Base-by-base conservation (phyloP, 2,888 invertebrate genomes). In the Lottia scabra region DNA sequence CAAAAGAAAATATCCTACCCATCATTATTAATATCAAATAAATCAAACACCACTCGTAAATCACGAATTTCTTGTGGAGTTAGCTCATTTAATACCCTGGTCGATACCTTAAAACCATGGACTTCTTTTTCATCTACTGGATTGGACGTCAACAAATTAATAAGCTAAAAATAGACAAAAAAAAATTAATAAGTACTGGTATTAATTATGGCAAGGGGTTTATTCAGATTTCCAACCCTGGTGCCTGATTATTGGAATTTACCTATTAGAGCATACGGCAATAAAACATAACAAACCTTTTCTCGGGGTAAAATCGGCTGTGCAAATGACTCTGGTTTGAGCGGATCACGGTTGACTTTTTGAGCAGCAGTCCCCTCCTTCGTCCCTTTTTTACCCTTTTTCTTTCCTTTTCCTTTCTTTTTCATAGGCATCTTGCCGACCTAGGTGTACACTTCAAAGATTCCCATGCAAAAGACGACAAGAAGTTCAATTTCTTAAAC, bases 31-130 rank as follows among this genome's bases (percentile, higher is more conserved):
- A 80, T 78, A 75, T 89, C 89, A 81, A 89, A 88, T 38, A 86
- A 81, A 71, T 89, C 88, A 83, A 89, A 89, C 6, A 89, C 87
- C 27, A 84, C 78, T 69, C 83, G 75, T 8, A 89, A 80, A 75
- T 89, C 89, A 70, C 85, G 77, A 26, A 89, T 86, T 81, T 89
- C 89, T 66, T 87, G 85, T 38, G 89, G 84, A n/a, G 87, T 88
- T 4, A 89, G 78, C 69, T 87, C 81, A 62, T 87, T 84, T 6
- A 89, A 76, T n/a, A 87, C 85, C 75, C 84, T 79, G 12, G 81
- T 81, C 1, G 88, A 84, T 8, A 89, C 85, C 77, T 86, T 86
- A 26, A 87, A 80, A 19, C 87, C 87, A 80, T 87, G 85, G 5
- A 89, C 77, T 69, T 89, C 89, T 74, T 86, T 87, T 74, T 87